A percentile compares a stretch with the other conserved stretches of the same genome.
These are phyloP conservation scores for Caenorhabditis virilis DNA, from an alignment of 2,888 invertebrate genomes.

Conservation along the genomic window DNA sequence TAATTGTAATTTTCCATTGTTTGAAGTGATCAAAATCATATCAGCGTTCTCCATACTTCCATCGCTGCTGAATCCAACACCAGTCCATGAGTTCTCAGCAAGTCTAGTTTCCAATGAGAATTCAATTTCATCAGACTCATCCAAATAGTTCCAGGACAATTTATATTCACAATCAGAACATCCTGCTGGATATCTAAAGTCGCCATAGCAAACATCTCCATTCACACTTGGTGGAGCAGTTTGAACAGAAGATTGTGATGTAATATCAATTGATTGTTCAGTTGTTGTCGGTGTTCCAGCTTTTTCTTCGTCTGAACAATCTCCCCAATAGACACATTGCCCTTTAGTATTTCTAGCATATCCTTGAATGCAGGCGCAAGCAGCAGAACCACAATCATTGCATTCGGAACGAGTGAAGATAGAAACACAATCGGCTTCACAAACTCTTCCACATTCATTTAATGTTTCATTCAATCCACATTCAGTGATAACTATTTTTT, in stretches of 20 bases:
- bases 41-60: constrained; percentile 67
- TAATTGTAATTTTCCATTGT: constrained; percentile 52
- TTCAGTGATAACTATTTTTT: constrained; percentile 18
- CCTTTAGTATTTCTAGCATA: constrained; percentile 56
- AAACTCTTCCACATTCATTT: constrained; percentile 65
- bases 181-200: constrained; percentile 64
- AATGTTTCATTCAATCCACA: constrained; percentile 65
- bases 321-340: constrained; percentile 67
- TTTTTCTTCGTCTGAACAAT: constrained; percentile 54
- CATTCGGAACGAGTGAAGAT: constrained; percentile 66
- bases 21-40: constrained; percentile 62
- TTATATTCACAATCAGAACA: constrained; percentile 66
- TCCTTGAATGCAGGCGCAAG: constrained; percentile 65
- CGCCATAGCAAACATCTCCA: constrained; percentile 65
- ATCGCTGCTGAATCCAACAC: constrained; percentile 62
- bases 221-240: constrained; percentile 34
- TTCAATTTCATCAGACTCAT: constrained; percentile 66
- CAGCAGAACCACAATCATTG: constrained; percentile 57
- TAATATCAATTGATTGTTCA: constrained; percentile 3
- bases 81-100: constrained; percentile 64
- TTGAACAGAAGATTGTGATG: constrained; percentile 7
- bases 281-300: constrained; percentile 6
- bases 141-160: constrained; percentile 63
- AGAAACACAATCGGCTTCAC: constrained; percentile 65
- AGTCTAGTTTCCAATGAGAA: constrained; percentile 67